These are phyloP conservation scores for Erithacus rubecula DNA, from an alignment of 2,797 vertebrate species.

Conservation along the genomic window DNA sequence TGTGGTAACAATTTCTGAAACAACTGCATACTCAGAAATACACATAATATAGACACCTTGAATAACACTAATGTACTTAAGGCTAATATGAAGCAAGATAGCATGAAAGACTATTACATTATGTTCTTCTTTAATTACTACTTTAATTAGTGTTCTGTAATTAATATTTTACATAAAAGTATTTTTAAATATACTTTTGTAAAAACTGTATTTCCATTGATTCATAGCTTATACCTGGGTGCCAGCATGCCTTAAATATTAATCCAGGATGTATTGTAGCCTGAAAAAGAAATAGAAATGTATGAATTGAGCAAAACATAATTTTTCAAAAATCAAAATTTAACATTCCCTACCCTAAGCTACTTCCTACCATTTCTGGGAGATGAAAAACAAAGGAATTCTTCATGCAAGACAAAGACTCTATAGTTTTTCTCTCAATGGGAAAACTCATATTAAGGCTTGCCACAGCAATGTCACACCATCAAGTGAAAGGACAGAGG, in stretches of 20 bases:
- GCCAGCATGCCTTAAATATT: neutral
- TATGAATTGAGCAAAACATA: neutral
- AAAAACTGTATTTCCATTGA: neutral
- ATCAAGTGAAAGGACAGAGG: neutral
- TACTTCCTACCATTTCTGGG: neutral
- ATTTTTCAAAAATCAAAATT: neutral
- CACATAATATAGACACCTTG: accelerated
- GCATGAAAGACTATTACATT: neutral
- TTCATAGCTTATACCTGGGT: neutral
- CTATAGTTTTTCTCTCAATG: neutral
- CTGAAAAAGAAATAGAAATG: neutral
- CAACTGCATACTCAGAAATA: neutral
- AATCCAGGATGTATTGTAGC: neutral
- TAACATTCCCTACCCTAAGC: neutral
- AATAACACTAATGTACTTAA: neutral
- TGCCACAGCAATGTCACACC: neutral
- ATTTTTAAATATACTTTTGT: neutral
- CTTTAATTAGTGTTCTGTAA: neutral
- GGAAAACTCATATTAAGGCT: neutral
- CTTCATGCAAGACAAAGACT: neutral
- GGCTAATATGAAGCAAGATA: neutral
- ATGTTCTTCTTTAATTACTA: neutral
- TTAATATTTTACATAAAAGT: neutral
- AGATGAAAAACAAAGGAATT: neutral
- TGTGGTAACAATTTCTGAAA: neutral